Base-by-base conservation (phyloP, 2,113 vertebrate genomes). In the Sorex fumeus region DNA sequence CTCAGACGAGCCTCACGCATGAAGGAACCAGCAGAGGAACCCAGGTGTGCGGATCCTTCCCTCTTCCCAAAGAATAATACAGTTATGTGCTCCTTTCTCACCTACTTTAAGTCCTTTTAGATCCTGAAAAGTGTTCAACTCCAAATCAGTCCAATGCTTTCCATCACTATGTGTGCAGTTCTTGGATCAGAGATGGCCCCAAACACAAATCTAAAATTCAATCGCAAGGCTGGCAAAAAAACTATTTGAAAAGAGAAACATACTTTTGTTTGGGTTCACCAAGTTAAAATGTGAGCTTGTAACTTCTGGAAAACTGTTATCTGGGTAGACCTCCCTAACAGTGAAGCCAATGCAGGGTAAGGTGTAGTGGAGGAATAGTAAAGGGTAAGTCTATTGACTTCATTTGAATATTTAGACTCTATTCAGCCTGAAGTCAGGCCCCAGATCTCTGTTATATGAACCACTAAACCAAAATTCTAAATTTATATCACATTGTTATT, bases 401-500 rank as follows among this genome's bases (percentile, higher is more conserved):
- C 18, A n/a, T 74, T 71, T 76, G n/a, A 57, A 25, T 50, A 53
- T 66, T 64, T 75, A 60, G 79, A 78, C 66, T 19, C 25, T 79
- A n/a, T 28, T 62, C 34, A n/a, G 23, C 25, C 86, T 90, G 23
- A 88, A 92, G 75, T n/a, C 6, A 30, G 27, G 0, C 8, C 12
- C 66, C 64, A 36, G 34, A 71, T 79, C 64, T 93, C 75, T 66
- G 32, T 81, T 83, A 60, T n/a, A 45, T 43, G 30, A 82, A 10
- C n/a, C 77, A 60, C 60, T 43, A 8, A 34, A 21, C 30, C 8
- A 64, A 64, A 40, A 47, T 28, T 81, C 36, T 7, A 36, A 70
- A 87, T 82, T 34, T 43, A 75, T 47, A 77, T 74, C 23, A 75
- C n/a, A 80, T 32, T 4, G 28, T 9, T 40, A 5, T 91, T 82